phyloP scores from a whole-genome alignment of 2,888 invertebrate species.

The Lasioglossum pauxillum region DNA sequence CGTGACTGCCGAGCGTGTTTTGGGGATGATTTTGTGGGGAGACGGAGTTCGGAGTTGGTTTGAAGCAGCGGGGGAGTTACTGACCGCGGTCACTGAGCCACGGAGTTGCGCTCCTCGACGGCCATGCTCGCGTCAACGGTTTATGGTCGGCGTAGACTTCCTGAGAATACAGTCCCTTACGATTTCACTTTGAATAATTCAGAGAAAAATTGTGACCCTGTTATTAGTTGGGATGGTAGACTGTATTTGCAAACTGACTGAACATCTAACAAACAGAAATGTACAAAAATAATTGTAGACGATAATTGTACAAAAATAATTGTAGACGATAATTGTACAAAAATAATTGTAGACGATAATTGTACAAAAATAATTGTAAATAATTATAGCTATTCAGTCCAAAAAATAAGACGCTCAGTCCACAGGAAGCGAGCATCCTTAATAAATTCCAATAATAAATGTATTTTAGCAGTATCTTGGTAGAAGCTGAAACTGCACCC shows the following conservation, averaged over 20 bases:
- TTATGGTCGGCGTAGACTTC: neutral
- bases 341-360: neutral
- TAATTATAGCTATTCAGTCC: too few species aligned
- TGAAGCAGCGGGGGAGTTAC: neutral
- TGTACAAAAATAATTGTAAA: neutral
- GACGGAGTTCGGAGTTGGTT: constrained; percentile 4
- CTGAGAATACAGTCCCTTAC: neutral
- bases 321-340: neutral
- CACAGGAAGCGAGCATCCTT: too few species aligned
- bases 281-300: neutral
- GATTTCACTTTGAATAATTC: neutral
- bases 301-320: neutral
- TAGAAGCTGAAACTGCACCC: neutral
- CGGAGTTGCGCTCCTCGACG: neutral
- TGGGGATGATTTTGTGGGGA: constrained; percentile 2
- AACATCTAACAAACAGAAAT: too few species aligned
- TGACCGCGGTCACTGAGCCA: constrained; percentile 32
- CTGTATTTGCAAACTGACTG: too few species aligned
- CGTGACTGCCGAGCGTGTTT: neutral
- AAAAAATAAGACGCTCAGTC: too few species aligned
- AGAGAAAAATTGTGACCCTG: neutral
- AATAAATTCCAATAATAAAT: too few species aligned
- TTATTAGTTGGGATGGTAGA: too few species aligned
- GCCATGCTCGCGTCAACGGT: neutral
- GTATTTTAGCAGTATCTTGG: neutral